Evolutionary conservation across 2,888 invertebrate species (phyloP), one percentile per base, ranked within the genome.

Genomic region (Siphlonurus alternatus): DNA sequence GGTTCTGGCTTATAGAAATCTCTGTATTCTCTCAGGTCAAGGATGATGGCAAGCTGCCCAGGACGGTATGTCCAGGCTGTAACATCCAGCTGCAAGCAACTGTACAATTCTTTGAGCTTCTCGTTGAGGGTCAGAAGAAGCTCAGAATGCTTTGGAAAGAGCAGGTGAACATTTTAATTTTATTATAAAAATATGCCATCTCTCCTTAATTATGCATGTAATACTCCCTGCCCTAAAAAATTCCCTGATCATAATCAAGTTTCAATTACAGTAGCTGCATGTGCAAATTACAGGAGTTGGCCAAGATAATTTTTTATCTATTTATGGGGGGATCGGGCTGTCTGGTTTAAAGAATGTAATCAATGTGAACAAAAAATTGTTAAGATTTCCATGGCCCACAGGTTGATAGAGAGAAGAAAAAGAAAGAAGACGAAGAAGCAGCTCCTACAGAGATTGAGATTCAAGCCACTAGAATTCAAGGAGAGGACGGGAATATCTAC

Each of bases 1-100:
- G n/a, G n/a, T n/a, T n/a, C n/a, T n/a, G n/a, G n/a, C n/a, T n/a
- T n/a, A n/a, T n/a, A n/a, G n/a, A n/a, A n/a, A n/a, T n/a, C n/a
- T n/a, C n/a, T n/a, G n/a, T n/a, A n/a, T n/a, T n/a, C 65, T 76
- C 76, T 59, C 71, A 89, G 89, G 81, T 88, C 25, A 76, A 77
- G 63, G 81, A 86, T 73, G 86, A 88, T 78, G 84, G 83, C 1
- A 82, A 82, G 71, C 78, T 84, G 68, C 88, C 88, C 1, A 79
- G 83, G 63, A 84, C 84, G 22, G 85, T 89, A 69, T 89, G 89
- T 71, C 86, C 86, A 7, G 86, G 86, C 54, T 89, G 89, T 71
- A 85, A 85, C 66, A 84, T 88, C 65, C 87, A 88, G 72, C 72
- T 89, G 69, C 86, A 88, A 73, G 83, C 87, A 59, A 86, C 87